These are phyloP conservation scores for Thaumatotibia leucotreta DNA, from an alignment of 1,140 invertebrate species.

Conservation along the genomic window DNA sequence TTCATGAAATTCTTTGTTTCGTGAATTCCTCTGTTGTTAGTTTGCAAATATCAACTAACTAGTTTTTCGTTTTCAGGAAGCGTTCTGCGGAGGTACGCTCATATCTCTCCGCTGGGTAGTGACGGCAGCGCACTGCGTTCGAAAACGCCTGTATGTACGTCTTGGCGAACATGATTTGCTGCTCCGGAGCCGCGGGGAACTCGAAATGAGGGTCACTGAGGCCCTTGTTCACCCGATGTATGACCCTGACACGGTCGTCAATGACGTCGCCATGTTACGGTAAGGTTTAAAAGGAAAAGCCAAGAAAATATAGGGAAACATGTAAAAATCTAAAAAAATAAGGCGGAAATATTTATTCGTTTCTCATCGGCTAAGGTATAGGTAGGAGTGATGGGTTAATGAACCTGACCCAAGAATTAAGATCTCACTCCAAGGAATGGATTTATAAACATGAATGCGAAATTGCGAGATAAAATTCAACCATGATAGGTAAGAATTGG, in stretches of 20 bases:
- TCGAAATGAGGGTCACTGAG: constrained; percentile 85
- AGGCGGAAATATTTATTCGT: no score
- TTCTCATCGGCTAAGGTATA: no score
- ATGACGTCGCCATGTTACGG: constrained; percentile 92
- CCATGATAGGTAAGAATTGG: no score
- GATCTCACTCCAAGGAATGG: no score
- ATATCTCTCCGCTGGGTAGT: constrained; percentile 91
- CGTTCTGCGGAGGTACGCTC: constrained; percentile 94
- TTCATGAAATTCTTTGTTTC: no score
- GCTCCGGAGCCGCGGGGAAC: constrained; percentile 49
- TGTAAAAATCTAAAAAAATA: no score
- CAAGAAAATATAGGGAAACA: no score
- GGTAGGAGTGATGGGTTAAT: no score
- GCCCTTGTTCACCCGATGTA: constrained; percentile 89
- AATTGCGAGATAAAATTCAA: no score
- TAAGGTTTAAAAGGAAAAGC: constrained; percentile 27
- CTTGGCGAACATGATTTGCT: constrained; percentile 83
- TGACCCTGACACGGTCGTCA: constrained; percentile 91
- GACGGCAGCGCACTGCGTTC: constrained; percentile 93
- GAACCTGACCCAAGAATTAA: no score
- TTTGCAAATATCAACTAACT: not conserved
- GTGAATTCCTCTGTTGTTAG: no score
- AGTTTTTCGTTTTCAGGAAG: constrained; percentile 77
- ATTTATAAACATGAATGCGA: no score
- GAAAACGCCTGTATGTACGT: constrained; percentile 86